Percentiles rank a stretch among this genome's conserved stretches.
phyloP scores from a whole-genome alignment of 2,797 vertebrate species.

The Cetoscarus ocellatus region DNA sequence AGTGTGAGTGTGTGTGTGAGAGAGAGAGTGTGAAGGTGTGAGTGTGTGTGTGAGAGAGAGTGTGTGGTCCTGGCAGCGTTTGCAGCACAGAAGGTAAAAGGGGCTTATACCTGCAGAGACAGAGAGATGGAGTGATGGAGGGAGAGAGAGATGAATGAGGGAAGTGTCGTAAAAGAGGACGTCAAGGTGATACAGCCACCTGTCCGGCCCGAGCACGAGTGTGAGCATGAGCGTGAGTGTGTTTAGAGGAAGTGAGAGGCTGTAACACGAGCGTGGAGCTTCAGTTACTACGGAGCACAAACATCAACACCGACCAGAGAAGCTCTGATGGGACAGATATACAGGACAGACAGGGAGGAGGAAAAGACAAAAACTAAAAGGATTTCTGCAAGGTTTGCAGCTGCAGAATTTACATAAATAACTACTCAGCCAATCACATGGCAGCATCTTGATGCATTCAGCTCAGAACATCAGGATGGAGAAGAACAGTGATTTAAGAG shows the following conservation, averaged over 20 bases:
- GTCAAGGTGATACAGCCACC: conserved; percentile 67
- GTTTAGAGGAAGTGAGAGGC: conserved; percentile 1
- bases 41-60: conserved; percentile 33
- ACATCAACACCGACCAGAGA: neutral
- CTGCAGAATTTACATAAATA: neutral
- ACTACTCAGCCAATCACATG: too few relatives aligned
- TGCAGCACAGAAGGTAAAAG: conserved; percentile 77
- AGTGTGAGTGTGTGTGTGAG: too few relatives aligned
- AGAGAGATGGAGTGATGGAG: conserved; percentile 23
- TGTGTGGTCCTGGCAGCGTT: conserved; percentile 58
- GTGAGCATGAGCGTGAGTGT: conserved; percentile 18
- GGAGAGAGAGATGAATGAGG: conserved; percentile 40
- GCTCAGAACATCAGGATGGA: too few relatives aligned
- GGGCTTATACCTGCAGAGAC: conserved; percentile 79
- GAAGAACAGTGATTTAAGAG: too few relatives aligned
- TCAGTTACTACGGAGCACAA: conserved; percentile 18
- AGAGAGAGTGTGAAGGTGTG: conserved; percentile 16
- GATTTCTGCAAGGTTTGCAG: neutral
- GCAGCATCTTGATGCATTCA: too few relatives aligned
- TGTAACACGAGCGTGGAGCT: conserved; percentile 25
- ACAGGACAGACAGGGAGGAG: conserved; percentile 8
- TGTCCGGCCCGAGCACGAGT: conserved; percentile 43
- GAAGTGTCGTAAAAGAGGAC: conserved; percentile 53
- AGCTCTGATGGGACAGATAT: too few relatives aligned
- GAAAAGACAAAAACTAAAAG: neutral